Base-by-base conservation (phyloP, 1,140 invertebrate species). In the Drosophila burlai region DNA sequence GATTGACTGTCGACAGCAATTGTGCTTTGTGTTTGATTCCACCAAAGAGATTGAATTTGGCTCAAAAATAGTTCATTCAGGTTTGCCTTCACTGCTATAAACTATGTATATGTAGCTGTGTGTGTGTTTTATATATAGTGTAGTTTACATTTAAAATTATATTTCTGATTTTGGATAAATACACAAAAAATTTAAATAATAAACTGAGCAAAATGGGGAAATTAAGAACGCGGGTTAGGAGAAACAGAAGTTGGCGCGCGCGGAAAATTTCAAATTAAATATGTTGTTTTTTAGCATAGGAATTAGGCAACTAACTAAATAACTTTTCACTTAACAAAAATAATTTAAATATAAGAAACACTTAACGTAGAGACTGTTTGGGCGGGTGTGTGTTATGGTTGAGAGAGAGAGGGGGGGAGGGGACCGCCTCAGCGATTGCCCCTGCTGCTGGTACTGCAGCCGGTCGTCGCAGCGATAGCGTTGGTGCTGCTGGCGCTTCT, bases 291-390 rank as follows among this genome's bases (percentile, higher is more conserved):
- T 65, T 76, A 80, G 66, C 62, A 57, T 67, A 69, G 65, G 40
- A 79, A 80, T 71, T 86, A 82, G 65, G 80, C 58, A 83, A 80
- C 76, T 83, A 80, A 57, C 54, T 57, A 57, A 24, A 78, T 84
- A 87, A 81, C 77, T 84, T 74, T 74, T 78, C 58, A 81, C 75
- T 86, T 78, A 85, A 86, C 77, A 83, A 71, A 81, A 81, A 89
- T 89, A 89, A 89, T 89, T 87, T 83, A 89, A 81, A 73, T 80
- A 71, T 68, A 74, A 63, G 81, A 91, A 91, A 91, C 79, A 90
- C 86, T 90, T 90, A 86, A 76, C 46, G 38, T 89, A 87, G 60
- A 79, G 67, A 75, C 81, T 91, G 77, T 84, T 61, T 62, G 83
- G 83, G 83, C 81, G 87, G 87, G 81, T 60, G 49, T 73, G 43